phyloP scores from a whole-genome alignment of 2,113 vertebrate genomes.

The Phoenicopterus ruber region DNA sequence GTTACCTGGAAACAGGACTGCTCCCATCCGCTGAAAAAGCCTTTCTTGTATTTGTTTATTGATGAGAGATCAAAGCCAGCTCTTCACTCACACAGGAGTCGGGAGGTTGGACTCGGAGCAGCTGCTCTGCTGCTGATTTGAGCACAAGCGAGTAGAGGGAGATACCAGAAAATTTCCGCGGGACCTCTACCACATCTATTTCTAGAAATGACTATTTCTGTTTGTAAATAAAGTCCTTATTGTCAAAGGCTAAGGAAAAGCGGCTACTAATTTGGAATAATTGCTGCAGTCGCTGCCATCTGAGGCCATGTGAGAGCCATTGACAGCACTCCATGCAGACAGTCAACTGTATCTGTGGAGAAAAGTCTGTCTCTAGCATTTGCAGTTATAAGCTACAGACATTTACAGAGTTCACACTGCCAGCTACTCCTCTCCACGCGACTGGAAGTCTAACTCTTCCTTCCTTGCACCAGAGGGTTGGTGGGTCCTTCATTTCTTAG shows the following conservation, averaged over 20 bases:
- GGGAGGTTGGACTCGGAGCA: background rate
- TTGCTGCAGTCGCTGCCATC: background rate
- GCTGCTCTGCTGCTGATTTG: background rate
- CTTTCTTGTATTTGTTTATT: slow-evolving; percentile 50
- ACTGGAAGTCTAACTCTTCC: background rate
- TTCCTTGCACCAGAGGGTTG: background rate
- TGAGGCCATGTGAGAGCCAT: background rate
- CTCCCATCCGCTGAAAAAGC: background rate
- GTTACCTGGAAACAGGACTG: slow-evolving; percentile 68
- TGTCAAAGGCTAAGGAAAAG: background rate
- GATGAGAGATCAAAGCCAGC: slow-evolving; percentile 31
- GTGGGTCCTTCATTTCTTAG: background rate
- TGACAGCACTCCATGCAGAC: background rate
- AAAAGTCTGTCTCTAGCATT: background rate
- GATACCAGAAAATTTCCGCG: background rate
- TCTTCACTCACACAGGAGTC: background rate
- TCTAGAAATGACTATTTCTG: background rate
- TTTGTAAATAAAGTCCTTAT: background rate
- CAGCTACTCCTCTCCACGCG: background rate
- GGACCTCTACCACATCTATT: background rate
- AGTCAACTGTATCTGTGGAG: background rate
- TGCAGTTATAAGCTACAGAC: background rate
- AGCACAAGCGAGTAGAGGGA: background rate
- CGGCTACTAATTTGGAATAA: background rate
- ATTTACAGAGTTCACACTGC: background rate